Base-by-base conservation (phyloP, 2,888 invertebrate species). In the Protophormia terraenovae region DNA sequence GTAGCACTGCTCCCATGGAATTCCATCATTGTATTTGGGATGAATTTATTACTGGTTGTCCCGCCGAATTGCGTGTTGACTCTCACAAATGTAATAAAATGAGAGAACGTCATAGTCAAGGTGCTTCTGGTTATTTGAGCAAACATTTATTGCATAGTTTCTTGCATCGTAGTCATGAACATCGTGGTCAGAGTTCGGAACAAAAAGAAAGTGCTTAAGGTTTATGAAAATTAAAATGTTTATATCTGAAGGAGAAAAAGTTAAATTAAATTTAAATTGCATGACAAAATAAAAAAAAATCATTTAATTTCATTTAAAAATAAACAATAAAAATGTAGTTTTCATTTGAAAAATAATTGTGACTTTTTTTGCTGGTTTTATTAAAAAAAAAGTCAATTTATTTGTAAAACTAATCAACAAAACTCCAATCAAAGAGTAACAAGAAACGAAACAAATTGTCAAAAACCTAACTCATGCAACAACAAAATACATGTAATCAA, bases 11-110 rank as follows among this genome's bases (percentile, higher is more conserved):
- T 1, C 86, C 89, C 10, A 66, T 89, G 80, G 83, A 88, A 29
- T 85, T 89, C 14, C 87, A 87, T 12, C 86, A 88, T 27, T 90
- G 90, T 41, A 62, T 89, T 14, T 89, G 88, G 88, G 86, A 83
- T 64, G 87, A 89, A 83, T 88, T 87, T 32, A 80, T 87, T 3
- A 84, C 82, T 14, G 87, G 88, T 3, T 90, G 90, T 24, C 90
- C 89, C 14, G 87, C 84, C 22, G 89, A 90, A 0, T 72, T 87
- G 35, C 89, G 88, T 66, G 60, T 87, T 3, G 79, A 88, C 27
- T 84, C 82, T n/a, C 73, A 77, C 0, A 87, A 87, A 27, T 90
- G 90, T 22, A 88, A 87, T 29, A 89, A 88, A 72, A 87, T 89
- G 8, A 83, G 88, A 3, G 88, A 88, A n/a, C 87, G 87, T 50